phyloP scores from a whole-genome alignment of 2,113 vertebrate species.

The Orthonyx spaldingii region DNA sequence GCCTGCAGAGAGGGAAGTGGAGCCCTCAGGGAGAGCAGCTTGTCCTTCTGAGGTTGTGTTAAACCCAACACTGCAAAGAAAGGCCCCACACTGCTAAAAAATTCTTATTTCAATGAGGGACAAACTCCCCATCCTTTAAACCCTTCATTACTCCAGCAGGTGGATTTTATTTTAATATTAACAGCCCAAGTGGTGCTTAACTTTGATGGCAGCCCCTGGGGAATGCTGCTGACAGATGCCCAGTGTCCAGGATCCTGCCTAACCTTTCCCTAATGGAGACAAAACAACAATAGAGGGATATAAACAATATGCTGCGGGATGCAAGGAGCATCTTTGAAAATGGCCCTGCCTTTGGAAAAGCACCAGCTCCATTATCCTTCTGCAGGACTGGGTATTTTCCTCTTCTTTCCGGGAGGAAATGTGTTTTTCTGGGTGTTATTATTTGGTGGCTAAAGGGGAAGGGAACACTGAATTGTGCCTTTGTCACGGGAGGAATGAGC shows the following conservation, averaged over 20 bases:
- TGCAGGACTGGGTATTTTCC: neutral
- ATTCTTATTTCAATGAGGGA: too few species aligned
- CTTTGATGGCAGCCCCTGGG: neutral
- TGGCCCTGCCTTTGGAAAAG: neutral
- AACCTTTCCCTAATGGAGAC: conserved; percentile 34
- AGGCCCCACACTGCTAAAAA: too few species aligned
- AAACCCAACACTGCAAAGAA: neutral
- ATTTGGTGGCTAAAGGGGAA: neutral
- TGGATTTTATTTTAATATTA: neutral
- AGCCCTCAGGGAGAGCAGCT: neutral
- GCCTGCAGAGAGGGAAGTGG: too few species aligned
- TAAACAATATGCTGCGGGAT: conserved; percentile 3
- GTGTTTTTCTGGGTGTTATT: neutral
- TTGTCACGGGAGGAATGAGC: neutral
- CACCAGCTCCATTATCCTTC: neutral
- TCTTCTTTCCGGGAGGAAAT: neutral
- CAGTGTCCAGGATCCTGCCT: neutral
- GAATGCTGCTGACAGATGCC: neutral
- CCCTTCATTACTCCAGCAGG: neutral
- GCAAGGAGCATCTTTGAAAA: neutral
- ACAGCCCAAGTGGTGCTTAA: neutral
- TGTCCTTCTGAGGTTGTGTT: fast-evolving
- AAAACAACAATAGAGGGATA: conserved; percentile 2
- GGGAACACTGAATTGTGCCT: neutral
- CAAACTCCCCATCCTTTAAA: neutral